Evolutionary conservation across 2,888 invertebrate genomes (phyloP), one percentile per base, ranked within the genome.

Genomic region (Anorthoa munda): DNA sequence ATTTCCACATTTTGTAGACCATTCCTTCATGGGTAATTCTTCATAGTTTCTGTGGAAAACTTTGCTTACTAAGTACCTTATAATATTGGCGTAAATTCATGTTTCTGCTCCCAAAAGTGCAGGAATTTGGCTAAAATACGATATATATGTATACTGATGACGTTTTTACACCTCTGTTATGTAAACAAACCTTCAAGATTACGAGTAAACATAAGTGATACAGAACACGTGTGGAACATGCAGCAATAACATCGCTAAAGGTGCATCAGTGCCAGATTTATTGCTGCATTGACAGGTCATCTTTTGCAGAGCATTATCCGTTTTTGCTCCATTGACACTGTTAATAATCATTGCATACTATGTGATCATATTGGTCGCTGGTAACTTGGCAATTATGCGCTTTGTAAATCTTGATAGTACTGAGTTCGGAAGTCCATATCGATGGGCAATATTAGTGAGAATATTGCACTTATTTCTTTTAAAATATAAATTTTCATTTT

Each of bases 111-210:
- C 21, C 45, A 50, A 76, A 53, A 50, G 3, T 18, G 26, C 4
- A 46, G 7, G 0, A 56, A 61, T 63, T 78, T 61, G 5, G 48
- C 39, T 48, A 13, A 48, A n/a, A 53, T 9, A 23, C 17, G 5
- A 2, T 53, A 48, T 65, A 2, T 31, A 15, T 46, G 46, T 46
- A 31, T n/a, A 23, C 45, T 31, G 26, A 66, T 66, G 53, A 55
- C 66, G 70, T 70, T 80, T 79, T 75, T 80, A 79, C 58, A 51
- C 63, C 46, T 75, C 64, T 75, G 66, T 66, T 75, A 53, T 69
- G 78, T 79, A 75, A 75, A 79, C 70, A 79, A 70, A 66, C 46
- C n/a, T 66, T 66, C 63, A 76, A 81, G 66, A 76, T 66, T 64
- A 56, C 71, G 63, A 51, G 51, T 79, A 71, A 76, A 81, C 76